Conservation (phyloP, 2,888 invertebrate genomes). For the Eupithecia centaureata region DNA sequence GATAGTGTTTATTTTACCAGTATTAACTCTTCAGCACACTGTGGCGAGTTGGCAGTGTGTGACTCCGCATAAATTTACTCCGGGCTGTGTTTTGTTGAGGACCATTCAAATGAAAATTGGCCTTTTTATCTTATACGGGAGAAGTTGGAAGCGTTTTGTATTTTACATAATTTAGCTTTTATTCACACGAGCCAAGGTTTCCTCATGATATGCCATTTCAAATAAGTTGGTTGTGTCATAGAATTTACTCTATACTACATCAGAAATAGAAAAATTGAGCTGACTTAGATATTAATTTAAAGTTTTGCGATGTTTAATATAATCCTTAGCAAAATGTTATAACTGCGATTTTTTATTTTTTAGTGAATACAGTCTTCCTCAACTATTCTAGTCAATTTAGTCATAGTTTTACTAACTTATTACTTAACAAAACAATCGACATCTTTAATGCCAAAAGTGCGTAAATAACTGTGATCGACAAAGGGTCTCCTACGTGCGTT, state of each 20-base stretch:
- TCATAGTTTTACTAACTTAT: slow-evolving; percentile 36
- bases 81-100: slow-evolving; percentile 10
- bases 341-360: slow-evolving; percentile 9
- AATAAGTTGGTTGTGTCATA: slow-evolving; percentile 14
- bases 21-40: slow-evolving; percentile 5
- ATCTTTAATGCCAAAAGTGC: not conserved
- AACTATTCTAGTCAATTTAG: slow-evolving; percentile 52
- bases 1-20: slow-evolving; percentile 7
- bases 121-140: slow-evolving; percentile 30
- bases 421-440: slow-evolving; percentile 7
- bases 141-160: slow-evolving; percentile 12
- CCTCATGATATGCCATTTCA: slow-evolving; percentile 4
- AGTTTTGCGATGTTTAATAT: not conserved
- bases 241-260: slow-evolving; percentile 9
- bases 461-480: not conserved
- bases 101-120: slow-evolving; percentile 15
- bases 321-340: not conserved
- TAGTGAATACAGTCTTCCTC: slow-evolving; percentile 48
- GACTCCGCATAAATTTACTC: slow-evolving; percentile 29
- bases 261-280: not conserved
- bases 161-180: slow-evolving; percentile 18
- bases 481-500: not conserved
- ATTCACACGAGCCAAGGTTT: slow-evolving; percentile 1
- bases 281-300: not conserved
- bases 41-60: slow-evolving; percentile 20